phyloP scores from a whole-genome alignment of 2,888 invertebrate species.

The Halictus ligatus region DNA sequence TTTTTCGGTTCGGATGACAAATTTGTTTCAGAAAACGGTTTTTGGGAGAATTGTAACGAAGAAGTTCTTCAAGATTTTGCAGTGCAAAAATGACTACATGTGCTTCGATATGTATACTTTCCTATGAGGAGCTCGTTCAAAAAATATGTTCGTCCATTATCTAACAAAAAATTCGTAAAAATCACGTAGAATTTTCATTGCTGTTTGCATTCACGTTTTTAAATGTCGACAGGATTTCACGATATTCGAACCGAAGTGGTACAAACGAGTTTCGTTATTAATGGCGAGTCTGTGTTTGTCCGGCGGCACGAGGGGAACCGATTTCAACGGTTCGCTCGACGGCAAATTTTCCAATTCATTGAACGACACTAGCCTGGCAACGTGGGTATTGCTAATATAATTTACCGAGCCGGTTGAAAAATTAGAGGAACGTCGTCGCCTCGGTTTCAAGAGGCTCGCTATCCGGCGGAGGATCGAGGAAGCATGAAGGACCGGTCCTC shows the following conservation, averaged over 20 bases:
- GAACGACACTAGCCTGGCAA: neutral
- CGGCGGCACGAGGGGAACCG: neutral
- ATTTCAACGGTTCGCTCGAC: neutral
- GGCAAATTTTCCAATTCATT: slow-evolving; percentile 5
- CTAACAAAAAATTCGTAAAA: neutral
- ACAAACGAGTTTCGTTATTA: neutral
- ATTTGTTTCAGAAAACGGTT: no score
- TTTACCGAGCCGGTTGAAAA: neutral
- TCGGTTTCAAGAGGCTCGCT: neutral
- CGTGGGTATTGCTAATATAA: neutral
- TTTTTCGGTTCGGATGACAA: no score
- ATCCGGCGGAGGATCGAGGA: neutral
- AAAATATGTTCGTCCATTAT: no score
- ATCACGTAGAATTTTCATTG: neutral
- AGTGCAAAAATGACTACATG: no score
- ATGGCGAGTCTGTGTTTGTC: neutral
- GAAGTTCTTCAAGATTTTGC: no score
- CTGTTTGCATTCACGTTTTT: no score
- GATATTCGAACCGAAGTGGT: neutral
- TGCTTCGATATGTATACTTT: no score
- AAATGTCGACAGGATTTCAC: neutral
- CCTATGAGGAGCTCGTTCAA: no score
- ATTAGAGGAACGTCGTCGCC: neutral
- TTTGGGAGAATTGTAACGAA: no score
- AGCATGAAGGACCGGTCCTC: neutral